These are phyloP conservation scores for Ptiloglossa arizonensis DNA, from an alignment of 1,140 invertebrate genomes.

Conservation along the genomic window DNA sequence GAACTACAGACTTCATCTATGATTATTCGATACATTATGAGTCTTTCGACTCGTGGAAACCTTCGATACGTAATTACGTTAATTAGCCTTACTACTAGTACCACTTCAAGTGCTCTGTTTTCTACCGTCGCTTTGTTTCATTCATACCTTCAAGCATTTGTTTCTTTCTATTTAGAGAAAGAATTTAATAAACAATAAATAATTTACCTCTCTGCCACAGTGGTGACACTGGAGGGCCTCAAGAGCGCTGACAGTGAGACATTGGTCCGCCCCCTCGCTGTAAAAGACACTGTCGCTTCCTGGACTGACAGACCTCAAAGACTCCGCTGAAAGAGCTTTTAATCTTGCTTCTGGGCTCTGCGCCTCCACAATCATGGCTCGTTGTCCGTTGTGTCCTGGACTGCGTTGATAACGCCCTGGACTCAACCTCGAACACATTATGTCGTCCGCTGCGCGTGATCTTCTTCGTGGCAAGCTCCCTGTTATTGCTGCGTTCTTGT, in stretches of 20 bases:
- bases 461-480: conserved; percentile 86
- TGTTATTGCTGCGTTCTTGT: conserved; percentile 84
- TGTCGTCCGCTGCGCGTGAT: conserved; percentile 83
- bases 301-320: conserved; percentile 90
- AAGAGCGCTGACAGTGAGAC: conserved; percentile 63
- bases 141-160: conserved; percentile 9
- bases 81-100: neutral
- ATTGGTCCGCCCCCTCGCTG: conserved; percentile 87
- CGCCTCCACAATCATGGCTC: conserved; percentile 75
- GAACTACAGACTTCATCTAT: conserved; percentile 3
- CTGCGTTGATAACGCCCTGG: conserved; percentile 76
- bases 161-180: neutral
- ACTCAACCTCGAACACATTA: conserved; percentile 73
- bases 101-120: neutral
- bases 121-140: neutral
- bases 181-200: conserved; percentile 6
- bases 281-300: conserved; percentile 95
- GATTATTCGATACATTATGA: neutral
- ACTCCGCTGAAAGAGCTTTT: conserved; percentile 92
- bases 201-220: conserved; percentile 88
- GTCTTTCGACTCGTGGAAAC: neutral
- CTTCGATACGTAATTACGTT: too few species aligned
- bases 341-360: conserved; percentile 82
- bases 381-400: conserved; percentile 75
- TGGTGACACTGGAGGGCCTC: conserved; percentile 86